phyloP scores from a whole-genome alignment of 2,888 invertebrate genomes.

The Drosophila pseudotalamancana region DNA sequence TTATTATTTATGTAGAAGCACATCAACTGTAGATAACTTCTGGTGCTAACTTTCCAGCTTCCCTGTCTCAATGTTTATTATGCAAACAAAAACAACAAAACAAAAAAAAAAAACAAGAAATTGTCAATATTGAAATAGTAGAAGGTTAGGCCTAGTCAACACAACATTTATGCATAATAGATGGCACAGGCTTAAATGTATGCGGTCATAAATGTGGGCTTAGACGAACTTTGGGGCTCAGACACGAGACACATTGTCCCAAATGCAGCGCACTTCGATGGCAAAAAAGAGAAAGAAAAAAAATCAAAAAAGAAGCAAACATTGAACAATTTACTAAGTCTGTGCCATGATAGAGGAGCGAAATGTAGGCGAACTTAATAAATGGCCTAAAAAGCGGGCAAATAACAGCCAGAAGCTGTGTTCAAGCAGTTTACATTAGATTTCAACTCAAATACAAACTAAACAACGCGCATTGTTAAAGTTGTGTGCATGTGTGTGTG shows the following conservation, averaged over 20 bases:
- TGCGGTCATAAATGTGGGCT: neutral
- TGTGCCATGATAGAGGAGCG: constrained; percentile 18
- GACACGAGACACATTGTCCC: constrained; percentile 1
- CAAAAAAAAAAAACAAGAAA: neutral
- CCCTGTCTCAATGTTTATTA: neutral
- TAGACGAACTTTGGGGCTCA: constrained; percentile 1
- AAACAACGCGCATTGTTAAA: constrained; percentile 45
- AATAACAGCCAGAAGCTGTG: constrained; percentile 17
- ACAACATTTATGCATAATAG: constrained; percentile 8
- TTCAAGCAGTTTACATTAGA: constrained; percentile 35
- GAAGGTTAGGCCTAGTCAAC: constrained; percentile 5
- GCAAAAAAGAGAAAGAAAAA: constrained; percentile 23
- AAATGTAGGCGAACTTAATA: constrained; percentile 9
- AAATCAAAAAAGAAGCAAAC: too few species aligned
- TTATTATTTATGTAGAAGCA: neutral
- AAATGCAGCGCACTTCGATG: constrained; percentile 49
- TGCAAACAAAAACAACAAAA: constrained; percentile 14
- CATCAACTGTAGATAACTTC: neutral
- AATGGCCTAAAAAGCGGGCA: constrained; percentile 29
- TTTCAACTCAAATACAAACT: constrained; percentile 16
- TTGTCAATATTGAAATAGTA: constrained; percentile 29
- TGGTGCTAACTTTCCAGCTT: neutral
- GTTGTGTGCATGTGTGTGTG: neutral
- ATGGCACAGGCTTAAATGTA: constrained; percentile 7
- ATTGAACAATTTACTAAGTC: constrained; percentile 49